These are phyloP conservation scores for Natrix natrix DNA, from an alignment of 2,797 vertebrate species.

Conservation along the genomic window DNA sequence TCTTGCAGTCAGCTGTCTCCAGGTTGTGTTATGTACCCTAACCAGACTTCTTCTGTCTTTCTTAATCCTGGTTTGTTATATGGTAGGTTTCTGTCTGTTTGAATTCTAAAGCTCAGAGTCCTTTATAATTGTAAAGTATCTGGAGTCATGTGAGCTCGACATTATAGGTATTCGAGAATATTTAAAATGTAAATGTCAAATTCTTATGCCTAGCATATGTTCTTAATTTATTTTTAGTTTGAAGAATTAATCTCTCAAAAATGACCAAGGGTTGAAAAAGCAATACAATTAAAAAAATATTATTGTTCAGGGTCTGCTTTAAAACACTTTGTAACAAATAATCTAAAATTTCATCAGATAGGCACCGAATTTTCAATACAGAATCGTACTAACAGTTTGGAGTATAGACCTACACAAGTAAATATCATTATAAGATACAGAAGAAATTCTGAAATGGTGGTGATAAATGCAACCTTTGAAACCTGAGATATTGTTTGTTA, in stretches of 20 bases:
- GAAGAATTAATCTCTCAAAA: not conserved
- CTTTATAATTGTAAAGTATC: not conserved
- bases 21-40: not conserved
- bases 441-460: not conserved
- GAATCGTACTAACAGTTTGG: not conserved
- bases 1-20: not conserved
- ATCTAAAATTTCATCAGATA: not conserved
- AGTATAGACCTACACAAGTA: not conserved
- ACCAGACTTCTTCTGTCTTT: not conserved
- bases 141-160: not conserved
- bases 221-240: not conserved
- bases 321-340: not conserved
- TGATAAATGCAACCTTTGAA: not conserved
- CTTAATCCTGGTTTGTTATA: not conserved
- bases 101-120: not conserved
- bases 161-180: not conserved
- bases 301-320: not conserved
- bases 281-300: not conserved
- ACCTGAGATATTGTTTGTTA: not conserved
- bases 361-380: not conserved
- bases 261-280: not conserved
- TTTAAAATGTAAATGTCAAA: not conserved
- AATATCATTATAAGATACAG: not conserved
- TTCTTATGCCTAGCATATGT: not conserved
- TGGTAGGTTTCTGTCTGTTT: not conserved